phyloP scores from a whole-genome alignment of 2,888 invertebrate species.

The Nasonovia ribisnigri region DNA sequence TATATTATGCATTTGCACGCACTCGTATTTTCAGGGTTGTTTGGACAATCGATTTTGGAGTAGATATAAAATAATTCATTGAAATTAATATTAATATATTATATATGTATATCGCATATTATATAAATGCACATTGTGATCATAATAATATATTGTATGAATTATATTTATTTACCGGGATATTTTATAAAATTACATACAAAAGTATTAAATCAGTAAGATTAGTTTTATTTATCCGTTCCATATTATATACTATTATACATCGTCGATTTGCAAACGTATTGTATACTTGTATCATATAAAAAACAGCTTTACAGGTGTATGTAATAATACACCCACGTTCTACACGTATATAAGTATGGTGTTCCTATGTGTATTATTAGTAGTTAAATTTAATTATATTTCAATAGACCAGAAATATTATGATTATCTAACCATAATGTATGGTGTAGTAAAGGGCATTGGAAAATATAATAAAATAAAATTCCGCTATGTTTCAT shows the following conservation, averaged over 20 bases:
- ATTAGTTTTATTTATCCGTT: not conserved
- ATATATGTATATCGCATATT: not conserved
- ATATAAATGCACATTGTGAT: not conserved
- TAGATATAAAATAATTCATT: not conserved
- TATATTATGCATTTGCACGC: not conserved
- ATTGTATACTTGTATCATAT: not conserved
- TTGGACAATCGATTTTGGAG: not conserved
- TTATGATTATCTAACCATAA: not conserved
- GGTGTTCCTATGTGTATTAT: not conserved
- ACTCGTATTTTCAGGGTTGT: not conserved
- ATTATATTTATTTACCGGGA: not conserved
- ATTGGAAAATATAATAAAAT: not conserved
- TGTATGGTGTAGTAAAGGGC: not conserved
- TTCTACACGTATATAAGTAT: not conserved
- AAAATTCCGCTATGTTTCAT: not conserved
- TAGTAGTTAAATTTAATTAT: not conserved
- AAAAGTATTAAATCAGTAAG: not conserved
- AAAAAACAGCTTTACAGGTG: not conserved
- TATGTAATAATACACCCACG: not conserved
- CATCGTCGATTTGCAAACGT: not conserved
- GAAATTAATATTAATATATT: not conserved
- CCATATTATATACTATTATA: not conserved
- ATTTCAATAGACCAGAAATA: not conserved
- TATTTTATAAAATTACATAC: not conserved
- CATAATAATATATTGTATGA: not conserved